Base-by-base conservation (phyloP, 2,113 vertebrate species). In the Deroptyus accipitrinus region DNA sequence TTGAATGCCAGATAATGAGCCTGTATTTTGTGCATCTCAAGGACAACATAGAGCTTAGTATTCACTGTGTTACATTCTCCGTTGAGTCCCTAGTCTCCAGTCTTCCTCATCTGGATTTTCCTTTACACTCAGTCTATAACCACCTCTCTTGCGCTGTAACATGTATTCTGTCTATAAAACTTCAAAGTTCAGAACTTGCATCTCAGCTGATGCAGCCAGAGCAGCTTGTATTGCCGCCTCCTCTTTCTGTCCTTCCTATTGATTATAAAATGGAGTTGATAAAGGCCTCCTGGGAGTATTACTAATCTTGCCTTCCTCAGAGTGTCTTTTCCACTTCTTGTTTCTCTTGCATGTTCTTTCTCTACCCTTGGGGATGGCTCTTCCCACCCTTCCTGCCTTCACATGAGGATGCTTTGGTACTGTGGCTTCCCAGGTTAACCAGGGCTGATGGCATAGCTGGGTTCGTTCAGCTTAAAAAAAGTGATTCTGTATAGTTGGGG, bases 131-230 rank as follows among this genome's bases (percentile, higher is more conserved):
- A 0, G 62, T 49, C 68, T 24, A 4, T 63, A n/a, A 44, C 27
- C 35, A 55, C 52, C 35, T 28, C 51, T 39, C 7, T 6, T 15
- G 28, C 28, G 52, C 86, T 55, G 67, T 33, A 28, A 28, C 35
- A 1, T 0, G 0, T 68, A 17, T 30, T 15, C 46, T 61, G 39
- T 17, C 25, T 3, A 0, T 37, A 48, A 27, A n/a, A 27, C 25
- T 41, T 35, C 20, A 11, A 67, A 42, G 17, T 35, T 61, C 30
- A 79, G 74, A 33, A 4, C 46, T 11, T 41, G 11, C 44, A 20
- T 28, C 51, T 83, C 17, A 8, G 52, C 39, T 84, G 91, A 42
- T 49, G 35, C 35, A 51, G 42, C 28, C 35, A 11, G 49, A 67
- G 31, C 44, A 48, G 11, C 14, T 39, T 4, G 14, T 46, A 15